Conservation (phyloP, 2,888 invertebrate genomes). For the Horisme vitalbata region DNA sequence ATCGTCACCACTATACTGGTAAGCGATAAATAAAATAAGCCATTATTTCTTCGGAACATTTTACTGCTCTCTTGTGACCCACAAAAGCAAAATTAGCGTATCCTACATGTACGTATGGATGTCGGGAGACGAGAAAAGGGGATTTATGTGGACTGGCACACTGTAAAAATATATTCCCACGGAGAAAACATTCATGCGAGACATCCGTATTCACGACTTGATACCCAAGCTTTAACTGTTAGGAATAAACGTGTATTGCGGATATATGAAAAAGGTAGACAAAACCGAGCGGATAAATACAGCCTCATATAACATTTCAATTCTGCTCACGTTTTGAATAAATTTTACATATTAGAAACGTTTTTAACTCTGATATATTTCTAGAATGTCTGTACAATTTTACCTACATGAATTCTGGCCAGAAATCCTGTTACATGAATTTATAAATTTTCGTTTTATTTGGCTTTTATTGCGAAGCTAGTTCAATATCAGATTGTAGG, state of each 20-base stretch:
- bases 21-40: conserved; percentile 63
- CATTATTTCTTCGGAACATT: conserved; percentile 51
- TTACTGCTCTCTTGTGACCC: conserved; percentile 53
- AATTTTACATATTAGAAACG: conserved; percentile 19
- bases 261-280: conserved; percentile 34
- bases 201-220: conserved; percentile 48
- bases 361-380: conserved; percentile 10
- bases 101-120: conserved; percentile 46
- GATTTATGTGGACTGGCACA: conserved; percentile 48
- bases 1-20: conserved; percentile 96
- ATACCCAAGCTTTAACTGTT: conserved; percentile 31
- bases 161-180: conserved; percentile 50
- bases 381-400: background rate
- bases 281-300: conserved; percentile 37
- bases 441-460: conserved; percentile 1
- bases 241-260: conserved; percentile 25
- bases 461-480: no score
- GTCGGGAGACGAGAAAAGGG: conserved; percentile 43
- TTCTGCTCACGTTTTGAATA: conserved; percentile 38
- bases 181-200: conserved; percentile 46
- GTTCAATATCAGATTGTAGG: no score
- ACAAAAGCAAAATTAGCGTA: conserved; percentile 62
- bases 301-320: conserved; percentile 25
- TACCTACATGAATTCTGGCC: no score
- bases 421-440: background rate